These are phyloP conservation scores for Pangasius mekongensis DNA, from an alignment of 2,797 vertebrate species.

Conservation along the genomic window DNA sequence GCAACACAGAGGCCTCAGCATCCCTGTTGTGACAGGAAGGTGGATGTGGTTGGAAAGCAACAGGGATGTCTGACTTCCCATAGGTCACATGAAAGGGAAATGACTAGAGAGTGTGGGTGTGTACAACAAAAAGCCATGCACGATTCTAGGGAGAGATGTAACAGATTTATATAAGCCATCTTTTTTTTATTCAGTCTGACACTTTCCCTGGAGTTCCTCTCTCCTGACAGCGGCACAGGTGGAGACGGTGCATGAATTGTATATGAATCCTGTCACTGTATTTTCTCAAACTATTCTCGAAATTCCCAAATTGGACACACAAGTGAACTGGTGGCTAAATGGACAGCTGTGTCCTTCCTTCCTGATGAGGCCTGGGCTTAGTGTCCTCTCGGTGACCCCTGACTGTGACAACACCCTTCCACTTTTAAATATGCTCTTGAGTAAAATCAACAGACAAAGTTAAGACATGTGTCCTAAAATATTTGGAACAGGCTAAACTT, in stretches of 20 bases:
- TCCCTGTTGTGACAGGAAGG: constrained; percentile 63
- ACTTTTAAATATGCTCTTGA: neutral
- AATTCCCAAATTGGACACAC: neutral
- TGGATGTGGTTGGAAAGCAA: constrained; percentile 68
- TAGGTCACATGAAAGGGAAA: constrained; percentile 59
- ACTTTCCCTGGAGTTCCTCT: neutral
- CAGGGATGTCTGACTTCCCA: constrained; percentile 70
- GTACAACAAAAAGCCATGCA: constrained; percentile 2
- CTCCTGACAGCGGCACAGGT: neutral
- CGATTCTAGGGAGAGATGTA: neutral
- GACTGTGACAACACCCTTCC: neutral
- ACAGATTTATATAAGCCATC: neutral
- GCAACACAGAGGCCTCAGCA: constrained; percentile 62
- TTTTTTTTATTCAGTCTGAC: neutral
- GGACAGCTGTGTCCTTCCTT: constrained; percentile 11
- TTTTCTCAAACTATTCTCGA: neutral
- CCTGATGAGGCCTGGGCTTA: constrained; percentile 1
- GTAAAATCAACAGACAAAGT: neutral
- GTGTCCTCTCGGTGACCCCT: constrained; percentile 7
- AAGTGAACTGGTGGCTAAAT: neutral
- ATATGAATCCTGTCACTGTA: neutral
- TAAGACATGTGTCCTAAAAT: neutral
- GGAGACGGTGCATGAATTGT: neutral
- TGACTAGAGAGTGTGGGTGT: constrained; percentile 21
- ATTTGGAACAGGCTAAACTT: neutral